Conservation (phyloP, 2,888 invertebrate genomes). For the Drosophila macrospina region DNA sequence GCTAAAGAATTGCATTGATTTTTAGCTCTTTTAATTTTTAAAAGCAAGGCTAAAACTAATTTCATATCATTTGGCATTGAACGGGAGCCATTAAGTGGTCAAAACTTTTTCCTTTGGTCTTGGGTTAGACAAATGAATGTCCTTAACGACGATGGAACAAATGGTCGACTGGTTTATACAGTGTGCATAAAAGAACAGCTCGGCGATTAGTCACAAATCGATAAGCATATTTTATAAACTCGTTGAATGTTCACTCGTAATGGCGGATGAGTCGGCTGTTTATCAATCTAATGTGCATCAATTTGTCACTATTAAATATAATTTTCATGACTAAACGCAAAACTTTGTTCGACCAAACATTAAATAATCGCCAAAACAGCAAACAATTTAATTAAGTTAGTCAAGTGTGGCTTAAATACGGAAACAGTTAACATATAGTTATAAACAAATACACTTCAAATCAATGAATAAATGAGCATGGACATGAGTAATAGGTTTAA, state of each 20-base stretch:
- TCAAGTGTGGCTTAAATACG: conserved; percentile 9
- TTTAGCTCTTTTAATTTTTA: conserved; percentile 58
- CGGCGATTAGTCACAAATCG: conserved; percentile 56
- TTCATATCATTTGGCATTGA: conserved; percentile 76
- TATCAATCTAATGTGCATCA: conserved; percentile 53
- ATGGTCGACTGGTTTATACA: conserved; percentile 15
- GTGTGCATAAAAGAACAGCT: conserved; percentile 20
- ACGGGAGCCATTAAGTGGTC: conserved; percentile 40
- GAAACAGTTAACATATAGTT: conserved; percentile 8
- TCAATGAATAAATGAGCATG: conserved; percentile 8
- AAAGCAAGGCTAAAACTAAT: conserved; percentile 76
- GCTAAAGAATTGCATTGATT: conserved; percentile 41
- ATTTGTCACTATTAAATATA: conserved; percentile 58
- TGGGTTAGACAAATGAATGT: conserved; percentile 51
- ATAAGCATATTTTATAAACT: conserved; percentile 52
- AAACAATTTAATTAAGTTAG: conserved; percentile 30
- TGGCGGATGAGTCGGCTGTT: conserved; percentile 32
- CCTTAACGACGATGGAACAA: conserved; percentile 43
- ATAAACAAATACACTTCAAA: conserved; percentile 6
- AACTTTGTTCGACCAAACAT: conserved; percentile 13
- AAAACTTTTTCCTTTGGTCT: conserved; percentile 20
- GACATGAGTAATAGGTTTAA: conserved; percentile 4
- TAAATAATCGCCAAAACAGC: conserved; percentile 24
- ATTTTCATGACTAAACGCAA: conserved; percentile 35
- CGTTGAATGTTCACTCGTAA: conserved; percentile 26